A percentile compares a stretch with the other conserved stretches of the same genome.
These are phyloP conservation scores for Lepidurus arcticus DNA, from an alignment of 1,140 invertebrate genomes.

Conservation along the genomic window DNA sequence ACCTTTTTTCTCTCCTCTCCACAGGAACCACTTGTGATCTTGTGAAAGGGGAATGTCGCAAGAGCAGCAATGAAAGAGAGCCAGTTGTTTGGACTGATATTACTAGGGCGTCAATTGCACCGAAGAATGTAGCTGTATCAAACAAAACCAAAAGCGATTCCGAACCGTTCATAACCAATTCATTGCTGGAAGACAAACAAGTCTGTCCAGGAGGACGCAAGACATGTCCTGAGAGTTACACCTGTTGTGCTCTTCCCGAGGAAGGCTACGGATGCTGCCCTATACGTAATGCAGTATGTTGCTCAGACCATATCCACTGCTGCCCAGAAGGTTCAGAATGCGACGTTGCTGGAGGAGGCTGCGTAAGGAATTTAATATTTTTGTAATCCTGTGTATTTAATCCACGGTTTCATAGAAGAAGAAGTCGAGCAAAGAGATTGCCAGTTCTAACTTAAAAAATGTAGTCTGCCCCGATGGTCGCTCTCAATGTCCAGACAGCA, in stretches of 20 bases:
- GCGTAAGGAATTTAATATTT: slow-evolving; percentile 33
- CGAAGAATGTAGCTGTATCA: not conserved
- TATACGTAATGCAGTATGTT: slow-evolving; percentile 38
- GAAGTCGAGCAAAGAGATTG: slow-evolving; percentile 22
- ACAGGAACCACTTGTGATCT: slow-evolving; percentile 27
- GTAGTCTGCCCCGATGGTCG: slow-evolving; percentile 38
- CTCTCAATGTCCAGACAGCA: slow-evolving; percentile 36
- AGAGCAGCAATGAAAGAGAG: not conserved
- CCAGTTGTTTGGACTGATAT: not conserved
- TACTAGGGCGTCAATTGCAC: not conserved
- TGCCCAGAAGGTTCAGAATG: slow-evolving; percentile 40
- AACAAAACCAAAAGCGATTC: not conserved
- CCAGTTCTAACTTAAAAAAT: not conserved
- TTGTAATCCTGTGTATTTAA: not conserved
- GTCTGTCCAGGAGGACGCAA: slow-evolving; percentile 22
- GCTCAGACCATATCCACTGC: slow-evolving; percentile 39
- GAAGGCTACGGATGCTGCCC: slow-evolving; percentile 39
- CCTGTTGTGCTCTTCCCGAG: slow-evolving; percentile 37
- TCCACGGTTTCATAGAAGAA: slow-evolving; percentile 25
- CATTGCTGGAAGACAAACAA: not conserved
- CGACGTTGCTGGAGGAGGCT: slow-evolving; percentile 34
- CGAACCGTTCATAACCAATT: no score
- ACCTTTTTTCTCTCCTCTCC: not conserved
- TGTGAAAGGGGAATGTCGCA: not conserved
- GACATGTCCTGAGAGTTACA: slow-evolving; percentile 36